Base-by-base conservation (phyloP, 37 sponge, comb jelly and placozoan genomes). In the Dysidea cf. avara region DNA sequence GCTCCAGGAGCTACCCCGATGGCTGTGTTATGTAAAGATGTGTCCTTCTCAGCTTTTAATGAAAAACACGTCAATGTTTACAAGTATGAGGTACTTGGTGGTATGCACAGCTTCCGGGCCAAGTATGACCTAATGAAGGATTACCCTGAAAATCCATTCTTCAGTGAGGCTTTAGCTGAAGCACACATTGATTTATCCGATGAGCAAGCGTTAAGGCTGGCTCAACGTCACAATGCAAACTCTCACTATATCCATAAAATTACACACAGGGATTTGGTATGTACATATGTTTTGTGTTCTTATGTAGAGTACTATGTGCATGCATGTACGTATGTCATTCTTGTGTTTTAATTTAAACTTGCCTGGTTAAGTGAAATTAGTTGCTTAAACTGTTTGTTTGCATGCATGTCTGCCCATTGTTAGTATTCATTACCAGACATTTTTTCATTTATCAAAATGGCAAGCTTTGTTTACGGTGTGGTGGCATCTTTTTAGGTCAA, bases 31-130 rank as follows among this genome's bases (percentile, higher is more conserved):
- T 85, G 79, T 50, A 85, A 65, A 30, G 63, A 60, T 46, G 46
- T 85, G 1, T 37, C 29, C 25, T 50, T 4, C 2, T 31, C 5
- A 2, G 57, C 20, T 21, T 86, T 71, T 50, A 67, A 80, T n/a
- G 54, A 13, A 4, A 54, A 25, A 17, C 64, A 61, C 55, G 60
- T 69, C 16, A 61, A 61, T 46, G 77, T 83, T 7, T 83, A 83
- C 57, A 53, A 71, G 30, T 83, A 83, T 34, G 84, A 83, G 26
- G 77, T 83, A 3, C 63, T 76, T 2, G 84, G 84, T 16, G 84
- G 84, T 0, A 33, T 71, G 34, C 84, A 83, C 55, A 75, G 35
- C 35, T 1, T 29, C 21, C 56, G 28, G 38, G 69, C 70, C n/a
- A 43, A 52, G 65, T 24, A 40, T 7, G 54, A 74, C 2, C n/a